phyloP scores from a whole-genome alignment of 2,888 invertebrate genomes.

The Copidosoma aretas region DNA sequence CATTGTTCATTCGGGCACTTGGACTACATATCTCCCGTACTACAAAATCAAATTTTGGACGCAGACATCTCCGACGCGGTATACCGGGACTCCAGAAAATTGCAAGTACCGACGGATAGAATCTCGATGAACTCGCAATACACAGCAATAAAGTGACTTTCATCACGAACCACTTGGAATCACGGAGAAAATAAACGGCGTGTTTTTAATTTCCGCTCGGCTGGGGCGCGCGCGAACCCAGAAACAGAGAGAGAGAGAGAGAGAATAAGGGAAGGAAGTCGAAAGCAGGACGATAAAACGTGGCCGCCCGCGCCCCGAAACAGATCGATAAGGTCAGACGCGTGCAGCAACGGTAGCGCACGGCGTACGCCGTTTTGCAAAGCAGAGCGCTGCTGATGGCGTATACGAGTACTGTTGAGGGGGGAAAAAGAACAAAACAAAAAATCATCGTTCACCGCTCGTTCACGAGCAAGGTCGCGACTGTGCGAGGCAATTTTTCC shows the following conservation, averaged over 20 bases:
- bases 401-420: background rate
- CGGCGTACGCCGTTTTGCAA: too few species aligned
- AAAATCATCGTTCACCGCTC: background rate
- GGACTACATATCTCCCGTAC: too few species aligned
- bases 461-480: too few species aligned
- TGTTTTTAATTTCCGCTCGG: background rate
- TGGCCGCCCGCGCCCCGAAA: too few species aligned
- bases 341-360: background rate
- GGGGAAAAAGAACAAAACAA: background rate
- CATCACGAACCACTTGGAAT: background rate
- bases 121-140: background rate
- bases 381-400: background rate
- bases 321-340: background rate
- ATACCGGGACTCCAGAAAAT: background rate
- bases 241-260: too few species aligned
- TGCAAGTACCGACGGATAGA: too few species aligned
- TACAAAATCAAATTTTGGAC: too few species aligned
- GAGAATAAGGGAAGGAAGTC: background rate
- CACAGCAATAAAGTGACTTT: background rate
- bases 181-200: background rate
- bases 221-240: background rate
- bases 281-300: too few species aligned
- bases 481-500: too few species aligned
- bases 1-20: too few species aligned
- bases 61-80: background rate